These are phyloP conservation scores for Anastatus disparis DNA, from an alignment of 1,140 invertebrate species.

Conservation along the genomic window DNA sequence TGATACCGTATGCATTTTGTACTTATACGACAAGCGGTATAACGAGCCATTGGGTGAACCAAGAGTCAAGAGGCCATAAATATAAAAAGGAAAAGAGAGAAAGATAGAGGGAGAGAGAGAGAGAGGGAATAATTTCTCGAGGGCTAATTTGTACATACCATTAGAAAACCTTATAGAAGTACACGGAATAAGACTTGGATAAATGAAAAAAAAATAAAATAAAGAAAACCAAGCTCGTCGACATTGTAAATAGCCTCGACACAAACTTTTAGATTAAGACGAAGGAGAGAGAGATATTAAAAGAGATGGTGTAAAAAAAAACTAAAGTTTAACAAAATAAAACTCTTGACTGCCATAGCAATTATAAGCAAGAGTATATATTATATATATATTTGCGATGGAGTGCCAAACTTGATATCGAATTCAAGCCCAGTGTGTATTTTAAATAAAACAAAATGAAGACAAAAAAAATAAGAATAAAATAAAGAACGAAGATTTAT, in stretches of 20 bases:
- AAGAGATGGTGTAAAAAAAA: not conserved
- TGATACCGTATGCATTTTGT: conserved; percentile 6
- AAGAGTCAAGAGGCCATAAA: conserved; percentile 12
- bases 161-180: too few relatives aligned
- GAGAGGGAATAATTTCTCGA: conserved; percentile 8
- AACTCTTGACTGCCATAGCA: conserved; percentile 20
- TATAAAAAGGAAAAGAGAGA: too few relatives aligned
- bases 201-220: not conserved
- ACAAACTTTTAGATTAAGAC: not conserved
- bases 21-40: conserved; percentile 1
- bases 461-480: not conserved
- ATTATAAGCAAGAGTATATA: not conserved
- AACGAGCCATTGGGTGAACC: not conserved
- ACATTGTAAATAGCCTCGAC: conserved; percentile 23
- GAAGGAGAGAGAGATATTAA: not conserved
- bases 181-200: too few relatives aligned
- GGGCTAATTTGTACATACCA: conserved; percentile 16
- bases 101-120: too few relatives aligned
- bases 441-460: conserved; percentile 43
- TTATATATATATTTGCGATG: conserved; percentile 17
- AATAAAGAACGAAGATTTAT: not conserved
- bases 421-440: conserved; percentile 59
- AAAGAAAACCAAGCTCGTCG: not conserved
- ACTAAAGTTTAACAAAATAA: not conserved
- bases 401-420: conserved; percentile 64